A percentile compares a stretch with the other conserved stretches of the same genome.
Evolutionary conservation across 2,797 vertebrate genomes (phyloP).

Genomic region (Notoglanidium macrostoma): DNA sequence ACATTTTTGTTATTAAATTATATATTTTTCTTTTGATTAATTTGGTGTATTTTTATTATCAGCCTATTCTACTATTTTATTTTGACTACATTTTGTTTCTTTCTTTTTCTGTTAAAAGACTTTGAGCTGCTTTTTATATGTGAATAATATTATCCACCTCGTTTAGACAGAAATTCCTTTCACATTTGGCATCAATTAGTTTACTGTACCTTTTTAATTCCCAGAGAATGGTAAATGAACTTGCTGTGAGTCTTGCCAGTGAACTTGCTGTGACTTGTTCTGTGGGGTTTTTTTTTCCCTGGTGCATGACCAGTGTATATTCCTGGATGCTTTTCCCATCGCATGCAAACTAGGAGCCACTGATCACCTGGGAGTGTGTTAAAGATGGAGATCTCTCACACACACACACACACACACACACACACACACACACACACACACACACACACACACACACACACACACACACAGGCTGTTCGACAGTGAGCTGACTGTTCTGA

Average conservation of each 20-base stretch:
- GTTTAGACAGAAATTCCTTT: neutral
- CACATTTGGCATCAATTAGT: neutral
- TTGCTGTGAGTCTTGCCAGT: too few species aligned
- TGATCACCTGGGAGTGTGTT: constrained; percentile 22
- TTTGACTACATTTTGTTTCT: neutral
- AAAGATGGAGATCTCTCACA: neutral
- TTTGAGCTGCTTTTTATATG: neutral
- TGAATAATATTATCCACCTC: neutral
- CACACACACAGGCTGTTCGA: constrained; percentile 1
- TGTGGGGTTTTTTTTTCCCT: neutral
- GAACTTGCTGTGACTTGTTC: neutral
- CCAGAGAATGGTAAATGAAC: neutral
- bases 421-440: constrained; percentile 9
- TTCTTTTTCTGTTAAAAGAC: neutral
- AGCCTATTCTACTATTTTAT: neutral
- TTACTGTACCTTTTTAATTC: neutral
- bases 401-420: constrained; percentile 11
- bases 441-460: constrained; percentile 7
- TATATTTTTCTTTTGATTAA: neutral
- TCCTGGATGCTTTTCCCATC: constrained; percentile 1
- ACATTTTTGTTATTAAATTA: neutral
- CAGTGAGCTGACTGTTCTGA: constrained; percentile 44
- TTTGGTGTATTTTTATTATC: neutral
- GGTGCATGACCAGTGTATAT: neutral
- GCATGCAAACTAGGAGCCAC: constrained; percentile 16